Conservation (phyloP, 2,113 vertebrate species). For the Felis chaus region DNA sequence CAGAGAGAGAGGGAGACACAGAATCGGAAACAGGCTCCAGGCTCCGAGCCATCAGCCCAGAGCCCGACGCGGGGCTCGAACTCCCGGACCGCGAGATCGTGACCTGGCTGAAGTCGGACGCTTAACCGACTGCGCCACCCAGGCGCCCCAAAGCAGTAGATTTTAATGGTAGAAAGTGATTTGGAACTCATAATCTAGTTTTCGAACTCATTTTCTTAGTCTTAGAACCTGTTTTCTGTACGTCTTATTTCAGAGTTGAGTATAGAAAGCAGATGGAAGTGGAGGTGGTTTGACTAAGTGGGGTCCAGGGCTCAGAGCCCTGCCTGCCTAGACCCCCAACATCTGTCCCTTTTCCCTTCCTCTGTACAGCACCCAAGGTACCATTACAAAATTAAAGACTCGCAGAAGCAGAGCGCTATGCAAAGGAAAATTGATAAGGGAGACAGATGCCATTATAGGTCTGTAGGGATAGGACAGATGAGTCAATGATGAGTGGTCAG, state of each 20-base stretch:
- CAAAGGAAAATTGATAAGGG: background rate
- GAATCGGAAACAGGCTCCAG: no score
- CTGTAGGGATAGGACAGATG: background rate
- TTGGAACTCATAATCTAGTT: background rate
- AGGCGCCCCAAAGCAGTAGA: background rate
- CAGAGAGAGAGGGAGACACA: no score
- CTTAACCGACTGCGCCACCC: no score
- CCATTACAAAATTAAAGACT: background rate
- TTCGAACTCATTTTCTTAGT: background rate
- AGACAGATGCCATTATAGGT: background rate
- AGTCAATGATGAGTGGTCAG: background rate
- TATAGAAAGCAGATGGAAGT: background rate
- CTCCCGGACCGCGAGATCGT: no score
- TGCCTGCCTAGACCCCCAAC: rapidly evolving
- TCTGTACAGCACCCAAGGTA: rapidly evolving
- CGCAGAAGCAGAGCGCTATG: background rate
- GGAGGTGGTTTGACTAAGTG: background rate
- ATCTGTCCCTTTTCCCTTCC: background rate
- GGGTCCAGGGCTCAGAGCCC: background rate
- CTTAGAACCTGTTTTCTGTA: background rate
- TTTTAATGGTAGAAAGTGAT: background rate
- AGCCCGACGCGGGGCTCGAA: no score
- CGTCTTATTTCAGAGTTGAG: background rate
- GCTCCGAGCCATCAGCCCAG: no score
- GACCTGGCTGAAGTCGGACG: no score